Base-by-base conservation (phyloP, 2,888 invertebrate genomes). In the Anarsia innoxiella region DNA sequence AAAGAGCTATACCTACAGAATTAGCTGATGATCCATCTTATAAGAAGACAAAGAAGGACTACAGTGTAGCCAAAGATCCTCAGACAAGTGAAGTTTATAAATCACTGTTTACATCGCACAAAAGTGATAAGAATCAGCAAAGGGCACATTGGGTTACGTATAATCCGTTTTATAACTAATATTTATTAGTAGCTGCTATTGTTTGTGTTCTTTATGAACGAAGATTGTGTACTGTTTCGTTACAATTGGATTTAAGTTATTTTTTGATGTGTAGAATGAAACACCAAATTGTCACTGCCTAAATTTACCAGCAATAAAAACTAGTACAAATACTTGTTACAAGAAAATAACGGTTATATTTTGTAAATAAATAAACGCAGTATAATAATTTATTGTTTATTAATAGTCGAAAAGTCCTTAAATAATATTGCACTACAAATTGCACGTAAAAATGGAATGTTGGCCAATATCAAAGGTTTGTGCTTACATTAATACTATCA, bases 101-200 rank as follows among this genome's bases (percentile, higher is more conserved):
- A 72, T 97, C 97, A 1, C 72, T 99, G 35, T 99, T 99, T 64
- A 99, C 97, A 0, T 90, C 93, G 5, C 96, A 96, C 64, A 89
- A 93, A 59, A 91, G 89, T 37, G 98, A 97, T 38, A 88, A 93
- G 55, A 91, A 93, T 36, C 96, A 98, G 68, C 88, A 90, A 29
- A 90, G 93, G 52, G 96, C 96, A 1, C 97, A 99, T 69, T 99
- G 99, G 99, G 91, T 99, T 37, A 99, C 99, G 0, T 97, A 96
- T 60, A 99, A 99, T 87, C 99, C 99, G 33, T 95, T 95, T 74
- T 95, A 95, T 69, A 95, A 95, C 80, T 93, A 79, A 83, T 19
- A 37, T 32, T 13, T n/a, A n/a, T n/a, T n/a, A n/a, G 12, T 12
- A 12, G 4, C 9, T 13, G n/a, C n/a, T n/a, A n/a, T n/a, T n/a